phyloP scores from a whole-genome alignment of 2,113 vertebrate species.

The Vanacampus margaritifer region DNA sequence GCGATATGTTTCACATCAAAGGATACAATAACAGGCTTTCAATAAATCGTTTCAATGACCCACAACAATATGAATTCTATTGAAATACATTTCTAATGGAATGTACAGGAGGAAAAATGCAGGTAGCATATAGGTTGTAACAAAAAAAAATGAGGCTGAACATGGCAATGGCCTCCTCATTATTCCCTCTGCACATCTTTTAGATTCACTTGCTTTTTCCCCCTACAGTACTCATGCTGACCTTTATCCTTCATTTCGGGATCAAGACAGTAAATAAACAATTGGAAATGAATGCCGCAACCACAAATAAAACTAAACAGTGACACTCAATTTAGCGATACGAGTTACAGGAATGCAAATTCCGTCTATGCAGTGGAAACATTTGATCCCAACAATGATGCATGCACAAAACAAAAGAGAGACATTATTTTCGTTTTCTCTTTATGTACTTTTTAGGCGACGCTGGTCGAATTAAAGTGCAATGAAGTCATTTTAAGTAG shows the following conservation, averaged over 20 bases:
- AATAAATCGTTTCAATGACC: conserved; percentile 1
- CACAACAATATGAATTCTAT: conserved; percentile 2
- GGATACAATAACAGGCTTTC: neutral
- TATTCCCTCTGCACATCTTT: conserved; percentile 5
- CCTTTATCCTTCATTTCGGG: neutral
- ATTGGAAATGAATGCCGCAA: conserved; percentile 8
- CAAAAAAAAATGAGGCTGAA: conserved; percentile 8
- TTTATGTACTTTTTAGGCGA: neutral
- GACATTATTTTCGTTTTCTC: neutral
- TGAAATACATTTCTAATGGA: conserved; percentile 25
- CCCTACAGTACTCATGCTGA: neutral
- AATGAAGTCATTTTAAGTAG: neutral
- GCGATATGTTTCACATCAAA: neutral
- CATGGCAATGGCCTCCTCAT: conserved; percentile 9
- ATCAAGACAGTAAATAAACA: neutral
- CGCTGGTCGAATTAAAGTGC: conserved; percentile 38
- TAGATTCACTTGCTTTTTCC: conserved; percentile 19
- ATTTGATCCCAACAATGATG: conserved; percentile 48
- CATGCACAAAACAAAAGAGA: conserved; percentile 26
- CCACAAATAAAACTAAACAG: conserved; percentile 42
- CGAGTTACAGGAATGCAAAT: conserved; percentile 37
- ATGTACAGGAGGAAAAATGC: conserved; percentile 42
- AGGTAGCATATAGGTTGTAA: conserved; percentile 8
- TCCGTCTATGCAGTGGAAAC: conserved; percentile 33
- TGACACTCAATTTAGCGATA: conserved; percentile 22